Percentiles rank a stretch among this genome's conserved stretches.
phyloP scores from a whole-genome alignment of 1,140 invertebrate genomes.

The Caligus rogercresseyi region DNA sequence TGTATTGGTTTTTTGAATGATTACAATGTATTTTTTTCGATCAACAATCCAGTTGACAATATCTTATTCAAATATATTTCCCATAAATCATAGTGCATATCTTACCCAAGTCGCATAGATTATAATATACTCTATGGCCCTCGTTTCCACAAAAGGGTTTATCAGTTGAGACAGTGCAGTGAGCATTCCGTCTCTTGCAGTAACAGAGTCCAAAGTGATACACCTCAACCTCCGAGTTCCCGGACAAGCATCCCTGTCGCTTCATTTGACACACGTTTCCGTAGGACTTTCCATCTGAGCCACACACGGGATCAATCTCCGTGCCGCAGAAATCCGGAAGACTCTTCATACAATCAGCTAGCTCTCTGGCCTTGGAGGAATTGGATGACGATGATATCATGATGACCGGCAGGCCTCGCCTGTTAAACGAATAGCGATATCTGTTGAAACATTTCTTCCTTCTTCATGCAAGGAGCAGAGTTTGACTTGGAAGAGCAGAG shows the following conservation, averaged over 20 bases:
- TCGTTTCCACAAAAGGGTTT: neutral
- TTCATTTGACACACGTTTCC: conserved; percentile 22
- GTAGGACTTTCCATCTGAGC: conserved; percentile 36
- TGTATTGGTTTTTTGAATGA: too few species aligned
- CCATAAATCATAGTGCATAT: too few species aligned
- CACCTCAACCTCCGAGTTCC: neutral
- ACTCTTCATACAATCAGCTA: neutral
- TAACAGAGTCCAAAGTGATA: neutral
- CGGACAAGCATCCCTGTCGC: neutral
- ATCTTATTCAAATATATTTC: too few species aligned
- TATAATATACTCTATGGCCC: neutral
- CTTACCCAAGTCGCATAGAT: neutral
- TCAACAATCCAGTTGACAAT: too few species aligned
- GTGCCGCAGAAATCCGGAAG: conserved; percentile 36
- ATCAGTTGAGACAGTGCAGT: neutral
- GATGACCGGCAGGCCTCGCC: too few species aligned
- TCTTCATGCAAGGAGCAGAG: conserved; percentile 36
- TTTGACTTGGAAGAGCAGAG: conserved; percentile 47
- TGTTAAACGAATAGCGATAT: too few species aligned
- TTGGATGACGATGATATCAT: neutral
- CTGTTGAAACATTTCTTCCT: too few species aligned
- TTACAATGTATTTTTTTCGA: too few species aligned
- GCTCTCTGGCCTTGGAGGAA: too few species aligned
- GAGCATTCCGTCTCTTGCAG: neutral
- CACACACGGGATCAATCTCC: conserved; percentile 37